phyloP scores from a whole-genome alignment of 2,113 vertebrate genomes.

The Podocnemis expansa region DNA sequence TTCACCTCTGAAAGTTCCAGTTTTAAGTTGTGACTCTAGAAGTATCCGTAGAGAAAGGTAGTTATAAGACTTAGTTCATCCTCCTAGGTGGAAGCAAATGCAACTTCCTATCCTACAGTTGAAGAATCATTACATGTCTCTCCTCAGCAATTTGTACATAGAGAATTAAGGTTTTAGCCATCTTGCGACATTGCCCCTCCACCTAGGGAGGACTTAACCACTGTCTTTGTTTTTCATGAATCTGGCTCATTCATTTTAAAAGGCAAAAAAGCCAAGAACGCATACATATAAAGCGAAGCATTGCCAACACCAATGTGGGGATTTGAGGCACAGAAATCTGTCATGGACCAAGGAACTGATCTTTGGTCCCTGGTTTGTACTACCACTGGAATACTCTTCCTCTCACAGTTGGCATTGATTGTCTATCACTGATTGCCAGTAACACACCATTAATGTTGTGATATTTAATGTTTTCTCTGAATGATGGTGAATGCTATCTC shows the following conservation, averaged over 20 bases:
- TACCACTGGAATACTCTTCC: background rate
- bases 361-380: too few relatives aligned
- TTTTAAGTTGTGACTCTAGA: constrained; percentile 32
- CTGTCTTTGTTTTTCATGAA: accelerated
- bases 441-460: background rate
- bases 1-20: background rate
- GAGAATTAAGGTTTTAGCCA: accelerated
- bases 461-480: background rate
- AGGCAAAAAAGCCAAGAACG: background rate
- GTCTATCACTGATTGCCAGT: background rate
- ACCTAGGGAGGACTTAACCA: background rate
- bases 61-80: background rate
- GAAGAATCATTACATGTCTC: background rate
- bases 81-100: background rate
- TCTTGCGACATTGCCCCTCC: background rate
- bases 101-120: background rate
- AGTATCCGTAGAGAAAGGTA: background rate
- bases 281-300: background rate
- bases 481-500: background rate
- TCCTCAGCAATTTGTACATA: background rate
- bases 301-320: background rate
- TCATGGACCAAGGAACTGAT: too few relatives aligned
- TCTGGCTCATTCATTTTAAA: background rate
- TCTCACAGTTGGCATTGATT: background rate
- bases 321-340: background rate